Evolutionary conservation across 2,113 vertebrate species (phyloP).

Genomic region (Oryzias celebensis): DNA sequence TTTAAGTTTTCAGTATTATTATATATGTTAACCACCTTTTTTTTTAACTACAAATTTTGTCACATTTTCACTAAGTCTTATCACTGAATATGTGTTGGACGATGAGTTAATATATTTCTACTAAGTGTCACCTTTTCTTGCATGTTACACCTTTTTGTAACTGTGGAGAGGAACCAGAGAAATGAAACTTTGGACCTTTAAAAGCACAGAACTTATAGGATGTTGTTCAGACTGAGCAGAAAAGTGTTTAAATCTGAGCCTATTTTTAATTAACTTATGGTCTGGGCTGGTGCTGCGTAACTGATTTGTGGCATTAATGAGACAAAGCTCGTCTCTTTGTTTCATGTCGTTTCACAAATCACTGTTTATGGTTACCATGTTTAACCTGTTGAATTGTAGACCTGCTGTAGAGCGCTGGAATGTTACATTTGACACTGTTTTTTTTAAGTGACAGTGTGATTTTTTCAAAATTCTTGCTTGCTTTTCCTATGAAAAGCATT

Average conservation of each 20-base stretch:
- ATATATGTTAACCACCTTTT: conserved; percentile 60
- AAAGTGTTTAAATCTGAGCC: conserved; percentile 36
- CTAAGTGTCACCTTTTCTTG: conserved; percentile 33
- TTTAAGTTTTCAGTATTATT: conserved; percentile 76
- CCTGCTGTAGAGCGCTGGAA: conserved; percentile 42
- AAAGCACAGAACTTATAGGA: conserved; percentile 48
- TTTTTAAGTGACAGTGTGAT: conserved; percentile 56
- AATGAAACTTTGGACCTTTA: conserved; percentile 53
- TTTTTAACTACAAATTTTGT: conserved; percentile 55
- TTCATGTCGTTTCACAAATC: conserved; percentile 33
- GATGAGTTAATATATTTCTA: conserved; percentile 51
- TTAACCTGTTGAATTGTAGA: conserved; percentile 59
- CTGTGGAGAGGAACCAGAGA: conserved; percentile 20
- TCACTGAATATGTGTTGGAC: conserved; percentile 63
- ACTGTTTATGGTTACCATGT: conserved; percentile 51
- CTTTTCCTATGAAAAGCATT: conserved; percentile 57
- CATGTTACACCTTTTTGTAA: conserved; percentile 29
- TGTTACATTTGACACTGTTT: conserved; percentile 61
- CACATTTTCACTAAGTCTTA: conserved; percentile 73
- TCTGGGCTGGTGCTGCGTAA: conserved; percentile 33
- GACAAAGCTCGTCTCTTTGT: conserved; percentile 22
- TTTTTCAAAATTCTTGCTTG: conserved; percentile 14
- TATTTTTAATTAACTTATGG: conserved; percentile 25
- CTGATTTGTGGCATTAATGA: conserved; percentile 45
- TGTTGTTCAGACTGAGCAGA: conserved; percentile 23